Evolutionary conservation across 2,797 vertebrate species (phyloP), one percentile per base, ranked within the genome.

Genomic region (Gymnoscopelus braueri): DNA sequence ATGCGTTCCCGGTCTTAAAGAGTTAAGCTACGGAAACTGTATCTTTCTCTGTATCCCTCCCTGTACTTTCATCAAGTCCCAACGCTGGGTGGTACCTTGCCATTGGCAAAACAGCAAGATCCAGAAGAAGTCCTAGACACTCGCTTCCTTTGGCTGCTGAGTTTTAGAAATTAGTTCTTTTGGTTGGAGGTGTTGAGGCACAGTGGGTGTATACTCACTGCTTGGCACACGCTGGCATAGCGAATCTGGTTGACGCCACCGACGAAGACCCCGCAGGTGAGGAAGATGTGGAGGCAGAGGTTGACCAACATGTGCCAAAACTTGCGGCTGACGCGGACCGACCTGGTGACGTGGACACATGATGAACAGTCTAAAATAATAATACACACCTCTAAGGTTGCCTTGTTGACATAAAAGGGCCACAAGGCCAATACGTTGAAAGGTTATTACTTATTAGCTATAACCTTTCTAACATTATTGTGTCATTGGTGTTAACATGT

Each of bases 301-400:
- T 98, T 99, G 83, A 99, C 93, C 75, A 99, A 84, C 98, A 99
- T 99, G 88, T 99, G 98, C 98, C 98, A 99, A 79, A 94, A 96
- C 91, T 99, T 99, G 60, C 95, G 93, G 83, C 98, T 99, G 81
- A 99, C 95, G 4, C 95, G 94, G 77, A 98, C 95, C 62, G 96
- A 88, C 83, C 98, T 99, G 91, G 65, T 62, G 67, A 79, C 67
- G 81, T 11, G 44, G 12, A 57, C 29, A 63, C 15, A 44, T 9
- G 56, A 54, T 44, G 19, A 19, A 19, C 19, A 19, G 19, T 19
- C 19, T 19, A 19, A 10, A 44, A 10, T 8, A 44, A 44, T 8
- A 44, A 44, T 10, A 2, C 7, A 44, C 8, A 9, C 39, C 39
- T 44, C 7, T 44, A 44, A 19, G 39, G 39, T 44, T 44, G 26